Evolutionary conservation across 2,888 invertebrate genomes (phyloP).

Genomic region (Apamea epomidion): DNA sequence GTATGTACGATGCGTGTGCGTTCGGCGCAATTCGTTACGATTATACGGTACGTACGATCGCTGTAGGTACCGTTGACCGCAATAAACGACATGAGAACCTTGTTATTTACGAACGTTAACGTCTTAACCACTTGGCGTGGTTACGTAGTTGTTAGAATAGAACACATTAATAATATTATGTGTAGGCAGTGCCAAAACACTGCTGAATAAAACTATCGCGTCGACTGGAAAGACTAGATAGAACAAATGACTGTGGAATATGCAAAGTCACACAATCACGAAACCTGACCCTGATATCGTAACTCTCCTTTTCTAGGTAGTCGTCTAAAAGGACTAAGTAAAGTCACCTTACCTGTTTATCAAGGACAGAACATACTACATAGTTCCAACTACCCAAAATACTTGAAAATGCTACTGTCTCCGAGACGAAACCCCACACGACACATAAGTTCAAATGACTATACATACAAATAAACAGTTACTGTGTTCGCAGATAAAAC

Average conservation of each 20-base stretch:
- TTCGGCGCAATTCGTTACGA: conserved; percentile 26
- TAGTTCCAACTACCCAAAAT: background rate
- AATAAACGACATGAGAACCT: conserved; percentile 40
- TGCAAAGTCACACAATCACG: background rate
- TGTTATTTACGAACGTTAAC: conserved; percentile 21
- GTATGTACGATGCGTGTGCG: conserved; percentile 10
- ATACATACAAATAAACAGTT: conserved; percentile 20
- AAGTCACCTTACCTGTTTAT: background rate
- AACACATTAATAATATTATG: conserved; percentile 13
- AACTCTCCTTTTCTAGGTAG: background rate
- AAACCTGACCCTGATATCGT: background rate
- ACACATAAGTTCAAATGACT: conserved; percentile 6
- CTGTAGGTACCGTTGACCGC: conserved; percentile 35
- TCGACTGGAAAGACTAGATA: background rate
- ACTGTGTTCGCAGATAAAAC: conserved; percentile 49
- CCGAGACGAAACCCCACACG: background rate
- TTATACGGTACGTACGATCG: conserved; percentile 15
- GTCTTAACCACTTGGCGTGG: conserved; percentile 22
- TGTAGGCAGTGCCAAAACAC: conserved; percentile 21
- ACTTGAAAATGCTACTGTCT: background rate
- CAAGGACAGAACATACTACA: background rate
- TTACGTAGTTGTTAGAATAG: conserved; percentile 17
- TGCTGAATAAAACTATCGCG: background rate
- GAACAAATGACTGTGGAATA: background rate
- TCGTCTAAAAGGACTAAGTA: background rate